Percentiles rank a stretch among this genome's conserved stretches.
Conservation (phyloP, 2,113 vertebrate species). For the Thamnophis sirtalis region DNA sequence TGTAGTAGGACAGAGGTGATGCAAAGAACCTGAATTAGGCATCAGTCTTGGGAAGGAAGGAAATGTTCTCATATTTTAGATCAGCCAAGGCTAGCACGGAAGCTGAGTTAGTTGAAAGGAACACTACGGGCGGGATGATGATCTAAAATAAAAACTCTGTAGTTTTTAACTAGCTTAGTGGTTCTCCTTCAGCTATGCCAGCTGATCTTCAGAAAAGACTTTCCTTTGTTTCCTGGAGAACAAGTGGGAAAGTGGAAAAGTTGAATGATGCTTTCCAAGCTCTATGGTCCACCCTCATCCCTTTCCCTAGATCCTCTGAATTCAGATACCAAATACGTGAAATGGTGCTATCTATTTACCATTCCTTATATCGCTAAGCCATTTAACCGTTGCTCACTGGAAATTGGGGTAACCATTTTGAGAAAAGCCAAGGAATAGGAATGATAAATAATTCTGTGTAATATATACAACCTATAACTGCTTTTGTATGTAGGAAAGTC, state of each 20-base stretch:
- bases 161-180: neutral
- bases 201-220: neutral
- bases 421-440: conserved; percentile 62
- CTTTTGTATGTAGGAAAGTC: conserved; percentile 70
- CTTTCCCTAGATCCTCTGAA: conserved; percentile 10
- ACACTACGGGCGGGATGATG: neutral
- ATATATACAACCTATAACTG: conserved; percentile 70
- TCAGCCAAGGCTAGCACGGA: neutral
- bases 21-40: neutral
- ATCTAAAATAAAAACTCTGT: neutral
- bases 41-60: neutral
- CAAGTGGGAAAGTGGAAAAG: conserved; percentile 32
- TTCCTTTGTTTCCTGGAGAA: conserved; percentile 26
- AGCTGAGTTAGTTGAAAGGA: neutral
- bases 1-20: neutral
- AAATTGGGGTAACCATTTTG: conserved; percentile 69
- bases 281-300: neutral
- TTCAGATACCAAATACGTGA: conserved; percentile 59
- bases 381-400: conserved; percentile 76
- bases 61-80: neutral
- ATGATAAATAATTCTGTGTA: conserved; percentile 70
- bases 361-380: conserved; percentile 72
- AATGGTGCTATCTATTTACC: conserved; percentile 82
- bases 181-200: neutral
- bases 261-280: conserved; percentile 1